Base-by-base conservation (phyloP, 64 coral and sea anemone species). In the Orbicella faveolata region DNA sequence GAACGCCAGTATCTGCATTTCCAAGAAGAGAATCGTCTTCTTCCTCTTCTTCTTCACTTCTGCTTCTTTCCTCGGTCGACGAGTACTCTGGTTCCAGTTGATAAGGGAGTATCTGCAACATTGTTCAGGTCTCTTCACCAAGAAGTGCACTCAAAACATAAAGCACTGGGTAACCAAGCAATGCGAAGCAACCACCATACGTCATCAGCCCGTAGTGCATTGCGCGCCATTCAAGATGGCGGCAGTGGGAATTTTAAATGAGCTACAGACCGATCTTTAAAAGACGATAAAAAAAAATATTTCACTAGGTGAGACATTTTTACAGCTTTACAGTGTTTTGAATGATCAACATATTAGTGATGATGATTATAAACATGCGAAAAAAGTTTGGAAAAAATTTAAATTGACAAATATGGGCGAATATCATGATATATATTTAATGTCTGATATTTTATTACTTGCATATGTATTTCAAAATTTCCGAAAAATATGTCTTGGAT, bases 381-480 rank as follows among this genome's bases (percentile, higher is more conserved):
- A 52, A 79, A 21, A 21, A 5, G 77, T 79, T 21, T 79, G 77
- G 77, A 51, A 79, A 4, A 51, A 4, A 20, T 79, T 79, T 79
- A 79, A 79, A 37, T 21, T 79, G 9, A 79, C 4, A 25, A 79
- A 2, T 6, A 79, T 79, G 77, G 77, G 77, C 6, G 48, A 79
- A 7, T 79, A 79, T 25, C 77, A 79, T 52, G 41, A 79, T 37
- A 5, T 79, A 51, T 79, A 79, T 37, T 25, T 79, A 7, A 3
- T 7, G 6, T 4, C 3, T 36, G 77, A 52, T 37, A 17, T 79
- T 2, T 17, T 33, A 4, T 51, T 21, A 17, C 77, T 79, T 20
- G 77, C 77, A 2, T 4, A 79, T 21, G 77, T 79, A 25, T 79
- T 79, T 52, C 5, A 79, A 51, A 51, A 79, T 6, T 79, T 79